These are phyloP conservation scores for Microctonus brassicae DNA, from an alignment of 2,888 invertebrate genomes.

Conservation along the genomic window DNA sequence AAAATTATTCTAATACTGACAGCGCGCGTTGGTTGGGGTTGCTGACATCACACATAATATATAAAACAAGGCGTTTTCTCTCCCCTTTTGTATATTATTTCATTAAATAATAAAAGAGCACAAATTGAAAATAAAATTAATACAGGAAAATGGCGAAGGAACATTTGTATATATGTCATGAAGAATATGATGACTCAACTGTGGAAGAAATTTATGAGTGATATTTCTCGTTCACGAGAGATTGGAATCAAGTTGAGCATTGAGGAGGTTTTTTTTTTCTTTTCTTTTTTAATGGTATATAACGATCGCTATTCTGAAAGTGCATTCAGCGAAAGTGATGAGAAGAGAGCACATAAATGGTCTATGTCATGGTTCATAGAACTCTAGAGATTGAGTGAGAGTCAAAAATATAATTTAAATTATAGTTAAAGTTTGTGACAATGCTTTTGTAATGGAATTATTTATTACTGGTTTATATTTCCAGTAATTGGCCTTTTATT, in stretches of 20 bases:
- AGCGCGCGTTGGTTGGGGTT: conserved; percentile 33
- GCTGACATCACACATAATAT: conserved; percentile 26
- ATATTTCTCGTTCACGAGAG: conserved; percentile 19
- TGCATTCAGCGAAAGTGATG: conserved; percentile 47
- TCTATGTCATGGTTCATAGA: conserved; percentile 14
- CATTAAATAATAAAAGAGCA: conserved; percentile 22
- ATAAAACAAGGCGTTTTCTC: conserved; percentile 48
- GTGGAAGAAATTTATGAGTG: neutral
- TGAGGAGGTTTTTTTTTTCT: conserved; percentile 32
- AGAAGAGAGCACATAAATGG: conserved; percentile 32
- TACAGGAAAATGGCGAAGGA: neutral
- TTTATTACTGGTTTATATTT: too few species aligned
- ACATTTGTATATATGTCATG: neutral
- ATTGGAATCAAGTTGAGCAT: conserved; percentile 4
- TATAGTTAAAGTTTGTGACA: neutral
- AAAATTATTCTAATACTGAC: conserved; percentile 31
- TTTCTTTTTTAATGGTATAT: conserved; percentile 38
- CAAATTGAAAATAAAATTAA: neutral
- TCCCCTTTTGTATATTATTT: conserved; percentile 25
- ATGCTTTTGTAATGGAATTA: neutral
- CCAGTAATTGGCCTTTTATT: too few species aligned
- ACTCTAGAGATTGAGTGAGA: conserved; percentile 13
- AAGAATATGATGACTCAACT: neutral
- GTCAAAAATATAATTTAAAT: neutral
- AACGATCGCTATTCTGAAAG: conserved; percentile 42